These are phyloP conservation scores for Pangasius sanitwongsei DNA, from an alignment of 2,797 vertebrate species.

Conservation along the genomic window DNA sequence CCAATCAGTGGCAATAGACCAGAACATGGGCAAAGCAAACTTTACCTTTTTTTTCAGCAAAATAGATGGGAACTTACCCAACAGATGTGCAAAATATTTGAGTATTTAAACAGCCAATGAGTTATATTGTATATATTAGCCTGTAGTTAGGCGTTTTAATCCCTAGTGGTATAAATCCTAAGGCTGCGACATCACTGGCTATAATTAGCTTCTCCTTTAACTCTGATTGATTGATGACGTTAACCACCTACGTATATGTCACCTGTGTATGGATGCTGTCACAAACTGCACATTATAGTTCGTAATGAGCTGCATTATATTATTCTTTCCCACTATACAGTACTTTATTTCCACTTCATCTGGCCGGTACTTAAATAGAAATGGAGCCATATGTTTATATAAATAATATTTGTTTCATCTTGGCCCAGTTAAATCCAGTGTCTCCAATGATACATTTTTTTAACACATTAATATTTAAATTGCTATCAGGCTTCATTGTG, in stretches of 20 bases:
- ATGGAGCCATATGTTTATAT: not conserved
- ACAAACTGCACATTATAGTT: not conserved
- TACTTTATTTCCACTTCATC: not conserved
- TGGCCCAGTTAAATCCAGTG: not conserved
- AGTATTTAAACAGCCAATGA: not conserved
- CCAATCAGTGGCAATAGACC: slow-evolving; percentile 14
- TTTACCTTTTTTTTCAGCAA: not conserved
- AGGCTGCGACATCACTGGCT: not conserved
- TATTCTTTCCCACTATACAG: not conserved
- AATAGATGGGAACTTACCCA: not conserved
- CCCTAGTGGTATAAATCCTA: not conserved
- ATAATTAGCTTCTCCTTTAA: not conserved
- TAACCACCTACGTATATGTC: not conserved
- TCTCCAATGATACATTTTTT: slow-evolving; percentile 4
- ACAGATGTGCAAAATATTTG: not conserved
- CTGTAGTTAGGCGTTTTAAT: not conserved
- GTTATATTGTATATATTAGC: not conserved
- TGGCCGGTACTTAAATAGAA: not conserved
- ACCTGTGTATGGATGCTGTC: not conserved
- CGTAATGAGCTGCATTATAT: not conserved
- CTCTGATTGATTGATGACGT: not conserved
- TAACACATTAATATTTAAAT: slow-evolving; percentile 19
- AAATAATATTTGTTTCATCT: slow-evolving; percentile 7
- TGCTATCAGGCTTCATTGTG: slow-evolving; percentile 31
- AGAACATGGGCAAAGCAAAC: slow-evolving; percentile 21